Evolutionary conservation across 2,113 vertebrate genomes (phyloP).

Genomic region (Proteles cristata): DNA sequence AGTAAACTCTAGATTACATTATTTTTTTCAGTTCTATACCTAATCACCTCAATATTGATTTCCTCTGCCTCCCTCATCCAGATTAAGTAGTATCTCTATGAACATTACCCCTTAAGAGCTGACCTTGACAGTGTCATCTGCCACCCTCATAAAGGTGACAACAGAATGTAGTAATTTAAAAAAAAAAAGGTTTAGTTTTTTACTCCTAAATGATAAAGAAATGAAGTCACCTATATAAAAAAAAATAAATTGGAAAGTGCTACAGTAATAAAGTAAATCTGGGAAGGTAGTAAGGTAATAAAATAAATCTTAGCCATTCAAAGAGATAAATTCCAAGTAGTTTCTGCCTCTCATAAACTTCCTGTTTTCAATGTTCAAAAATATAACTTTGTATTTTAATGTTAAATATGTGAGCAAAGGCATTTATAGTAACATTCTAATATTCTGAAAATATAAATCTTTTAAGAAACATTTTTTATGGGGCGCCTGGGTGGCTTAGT

Average conservation of each 20-base stretch:
- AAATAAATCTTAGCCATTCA: neutral
- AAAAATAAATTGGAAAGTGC: neutral
- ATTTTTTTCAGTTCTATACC: neutral
- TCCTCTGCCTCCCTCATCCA: neutral
- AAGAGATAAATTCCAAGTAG: slow-evolving; percentile 20
- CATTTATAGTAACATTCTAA: neutral
- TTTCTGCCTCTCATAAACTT: neutral
- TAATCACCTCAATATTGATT: neutral
- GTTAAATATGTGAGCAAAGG: neutral
- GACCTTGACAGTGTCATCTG: neutral
- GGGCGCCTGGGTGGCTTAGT: too few species aligned
- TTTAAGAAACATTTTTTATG: neutral
- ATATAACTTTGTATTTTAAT: neutral
- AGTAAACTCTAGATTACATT: neutral
- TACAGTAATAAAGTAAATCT: neutral
- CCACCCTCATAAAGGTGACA: slow-evolving; percentile 24
- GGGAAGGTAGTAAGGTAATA: too few species aligned
- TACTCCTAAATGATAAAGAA: neutral
- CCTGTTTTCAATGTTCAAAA: neutral
- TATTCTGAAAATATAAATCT: neutral
- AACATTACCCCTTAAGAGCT: neutral
- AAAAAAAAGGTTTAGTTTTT: neutral
- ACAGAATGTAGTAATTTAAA: neutral
- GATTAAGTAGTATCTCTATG: neutral
- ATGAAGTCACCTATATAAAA: neutral